Percentiles rank a stretch among this genome's conserved stretches.
Evolutionary conservation across 2,888 invertebrate species (phyloP).

Genomic region (Nudaria mundana): DNA sequence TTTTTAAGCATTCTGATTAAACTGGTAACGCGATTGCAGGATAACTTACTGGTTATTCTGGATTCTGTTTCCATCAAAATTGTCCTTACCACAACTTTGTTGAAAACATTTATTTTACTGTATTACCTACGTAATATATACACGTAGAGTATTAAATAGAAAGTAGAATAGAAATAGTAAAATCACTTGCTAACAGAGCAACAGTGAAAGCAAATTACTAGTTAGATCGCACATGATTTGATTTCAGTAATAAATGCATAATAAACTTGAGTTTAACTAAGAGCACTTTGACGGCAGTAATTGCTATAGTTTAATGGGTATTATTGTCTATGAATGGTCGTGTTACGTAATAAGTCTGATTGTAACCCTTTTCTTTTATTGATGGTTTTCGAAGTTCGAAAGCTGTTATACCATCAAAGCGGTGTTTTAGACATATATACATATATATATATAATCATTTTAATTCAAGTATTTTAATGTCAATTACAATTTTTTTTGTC

Average conservation of each 20-base stretch:
- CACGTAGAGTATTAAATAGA: conserved; percentile 68
- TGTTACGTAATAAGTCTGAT: conserved; percentile 17
- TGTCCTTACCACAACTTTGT: not conserved
- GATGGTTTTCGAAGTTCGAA: conserved; percentile 9
- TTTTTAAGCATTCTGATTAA: too few relatives aligned
- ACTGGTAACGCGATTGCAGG: too few relatives aligned
- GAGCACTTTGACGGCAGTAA: conserved; percentile 6
- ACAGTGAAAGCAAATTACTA: conserved; percentile 69
- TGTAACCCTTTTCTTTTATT: conserved; percentile 10
- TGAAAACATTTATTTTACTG: conserved; percentile 23
- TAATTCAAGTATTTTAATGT: conserved; percentile 1
- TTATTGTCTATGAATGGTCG: conserved; percentile 12
- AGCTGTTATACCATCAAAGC: conserved; percentile 5
- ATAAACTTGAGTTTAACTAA: conserved; percentile 15
- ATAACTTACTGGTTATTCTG: too few relatives aligned
- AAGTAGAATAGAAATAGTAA: conserved; percentile 66
- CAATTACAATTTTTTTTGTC: not conserved
- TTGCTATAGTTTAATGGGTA: conserved; percentile 10
- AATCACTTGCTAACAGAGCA: conserved; percentile 56
- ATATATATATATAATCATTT: conserved; percentile 7
- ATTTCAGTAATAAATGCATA: conserved; percentile 42
- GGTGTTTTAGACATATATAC: too few relatives aligned
- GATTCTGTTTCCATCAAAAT: too few relatives aligned
- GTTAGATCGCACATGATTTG: conserved; percentile 49
- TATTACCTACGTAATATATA: conserved; percentile 49